phyloP scores from a whole-genome alignment of 1,140 invertebrate genomes.

The Diorhabda carinulata region DNA sequence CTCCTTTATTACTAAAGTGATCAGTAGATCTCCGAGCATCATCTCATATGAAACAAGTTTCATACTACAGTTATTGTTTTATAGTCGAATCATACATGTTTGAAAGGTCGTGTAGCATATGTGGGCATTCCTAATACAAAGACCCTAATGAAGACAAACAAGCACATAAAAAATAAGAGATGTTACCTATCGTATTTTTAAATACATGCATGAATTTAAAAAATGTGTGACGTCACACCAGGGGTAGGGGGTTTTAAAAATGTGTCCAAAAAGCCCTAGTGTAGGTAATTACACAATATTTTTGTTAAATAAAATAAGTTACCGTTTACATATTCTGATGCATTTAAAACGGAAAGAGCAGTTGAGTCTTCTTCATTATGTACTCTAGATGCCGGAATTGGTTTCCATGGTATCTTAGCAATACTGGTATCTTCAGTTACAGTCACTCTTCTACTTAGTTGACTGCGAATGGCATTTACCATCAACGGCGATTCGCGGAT shows the following conservation, averaged over 20 bases:
- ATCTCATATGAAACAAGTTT: conserved; percentile 16
- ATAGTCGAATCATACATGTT: conserved; percentile 5
- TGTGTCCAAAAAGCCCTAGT: too few relatives aligned
- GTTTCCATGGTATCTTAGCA: conserved; percentile 66
- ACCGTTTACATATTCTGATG: conserved; percentile 68
- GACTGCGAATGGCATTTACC: conserved; percentile 41
- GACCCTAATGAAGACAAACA: neutral
- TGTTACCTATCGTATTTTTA: conserved; percentile 6
- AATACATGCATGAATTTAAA: conserved; percentile 9
- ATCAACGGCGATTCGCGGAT: conserved; percentile 63
- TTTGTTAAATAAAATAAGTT: conserved; percentile 22
- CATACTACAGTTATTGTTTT: neutral
- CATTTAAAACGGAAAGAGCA: conserved; percentile 65
- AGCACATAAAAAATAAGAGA: conserved; percentile 12
- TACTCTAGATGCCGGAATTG: conserved; percentile 52
- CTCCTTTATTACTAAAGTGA: conserved; percentile 13
- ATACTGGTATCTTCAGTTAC: conserved; percentile 45
- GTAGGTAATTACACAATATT: too few relatives aligned
- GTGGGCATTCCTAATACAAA: neutral
- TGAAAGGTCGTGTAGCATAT: conserved; percentile 8
- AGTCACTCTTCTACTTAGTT: conserved; percentile 35
- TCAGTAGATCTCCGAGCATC: conserved; percentile 16
- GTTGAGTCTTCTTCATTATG: conserved; percentile 47
- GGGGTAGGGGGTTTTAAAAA: too few relatives aligned
- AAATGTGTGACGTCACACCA: too few relatives aligned